Evolutionary conservation across 2,888 invertebrate species (phyloP), one percentile per base, ranked within the genome.

Genomic region (Timema cristinae): DNA sequence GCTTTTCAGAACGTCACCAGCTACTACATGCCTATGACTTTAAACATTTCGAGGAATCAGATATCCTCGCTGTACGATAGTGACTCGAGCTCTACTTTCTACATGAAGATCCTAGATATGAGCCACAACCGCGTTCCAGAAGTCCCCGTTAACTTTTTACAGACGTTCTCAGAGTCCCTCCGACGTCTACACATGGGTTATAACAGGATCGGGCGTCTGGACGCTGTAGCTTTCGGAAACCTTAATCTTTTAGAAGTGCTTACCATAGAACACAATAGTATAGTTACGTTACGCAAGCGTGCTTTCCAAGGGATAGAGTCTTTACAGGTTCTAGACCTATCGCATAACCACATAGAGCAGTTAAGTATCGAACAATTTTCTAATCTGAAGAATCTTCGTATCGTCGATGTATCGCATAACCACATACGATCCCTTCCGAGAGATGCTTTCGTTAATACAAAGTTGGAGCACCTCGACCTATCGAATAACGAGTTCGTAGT

Each of bases 361-460:
- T 82, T 95, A 76, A 90, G 93, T 73, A 89, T 90, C 71, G 92
- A 91, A 79, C 93, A 93, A 81, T 94, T 93, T 83, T 89, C 89
- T 69, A 91, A 91, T 81, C 84, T 93, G 77, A 88, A 89, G 76
- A 90, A 89, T 77, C 82, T 94, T 72, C 85, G 93, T 72, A 88
- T 92, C 75, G 81, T 95, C 59, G 89, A 91, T 81, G 81, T 95
- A 73, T 87, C 89, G 75, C 86, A 87, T 73, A 94, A 94, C 80
- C 87, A 87, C 75, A 82, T 95, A 75, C 87, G 89, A 78, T 87
- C 92, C 11, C 82, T 94, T 59, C 91, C 93, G 0, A 86, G 91
- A 72, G 93, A 93, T 76, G 88, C 92, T 7, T 93, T 94, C 80
- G 89, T 90, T 80, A 91, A 91, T 75, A 93, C 93, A 0, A 87